Evolutionary conservation across 1,140 invertebrate species (phyloP).

Genomic region (Penaeus vannamei): DNA sequence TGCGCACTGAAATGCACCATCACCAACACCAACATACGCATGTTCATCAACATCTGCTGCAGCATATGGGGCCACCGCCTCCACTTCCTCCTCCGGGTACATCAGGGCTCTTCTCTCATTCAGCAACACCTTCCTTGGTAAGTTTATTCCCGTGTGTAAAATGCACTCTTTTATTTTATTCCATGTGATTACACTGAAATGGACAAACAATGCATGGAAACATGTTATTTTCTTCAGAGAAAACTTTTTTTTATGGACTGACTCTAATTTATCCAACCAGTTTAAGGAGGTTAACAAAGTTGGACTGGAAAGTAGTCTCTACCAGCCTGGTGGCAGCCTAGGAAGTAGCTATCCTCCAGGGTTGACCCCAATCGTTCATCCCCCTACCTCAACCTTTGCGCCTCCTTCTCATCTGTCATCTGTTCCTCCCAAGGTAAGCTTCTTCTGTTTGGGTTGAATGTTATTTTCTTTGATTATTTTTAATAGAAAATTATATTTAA

Average conservation of each 20-base stretch:
- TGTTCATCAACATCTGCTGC: constrained; percentile 81
- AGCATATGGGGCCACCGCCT: constrained; percentile 79
- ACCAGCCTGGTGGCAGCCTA: constrained; percentile 83
- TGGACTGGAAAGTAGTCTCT: constrained; percentile 82
- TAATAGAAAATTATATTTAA: not conserved
- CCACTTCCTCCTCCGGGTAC: constrained; percentile 71
- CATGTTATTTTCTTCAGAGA: not conserved
- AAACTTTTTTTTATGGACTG: not conserved
- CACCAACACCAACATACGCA: constrained; percentile 93
- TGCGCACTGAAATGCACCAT: constrained; percentile 87
- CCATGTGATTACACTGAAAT: not conserved
- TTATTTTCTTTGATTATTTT: not conserved
- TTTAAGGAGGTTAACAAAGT: constrained; percentile 93
- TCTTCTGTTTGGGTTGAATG: not conserved
- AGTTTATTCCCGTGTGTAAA: not conserved
- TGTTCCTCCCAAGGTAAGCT: constrained; percentile 90
- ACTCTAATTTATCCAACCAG: constrained; percentile 72
- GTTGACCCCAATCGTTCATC: constrained; percentile 85
- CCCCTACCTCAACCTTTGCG: constrained; percentile 83
- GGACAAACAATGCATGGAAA: not conserved
- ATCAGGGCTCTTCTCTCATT: constrained; percentile 60
- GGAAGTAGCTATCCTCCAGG: constrained; percentile 78
- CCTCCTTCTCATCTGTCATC: constrained; percentile 84
- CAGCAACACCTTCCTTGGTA: constrained; percentile 62
- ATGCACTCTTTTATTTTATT: no score